Conservation (phyloP, 2,113 vertebrate genomes). For the Smithornis capensis region DNA sequence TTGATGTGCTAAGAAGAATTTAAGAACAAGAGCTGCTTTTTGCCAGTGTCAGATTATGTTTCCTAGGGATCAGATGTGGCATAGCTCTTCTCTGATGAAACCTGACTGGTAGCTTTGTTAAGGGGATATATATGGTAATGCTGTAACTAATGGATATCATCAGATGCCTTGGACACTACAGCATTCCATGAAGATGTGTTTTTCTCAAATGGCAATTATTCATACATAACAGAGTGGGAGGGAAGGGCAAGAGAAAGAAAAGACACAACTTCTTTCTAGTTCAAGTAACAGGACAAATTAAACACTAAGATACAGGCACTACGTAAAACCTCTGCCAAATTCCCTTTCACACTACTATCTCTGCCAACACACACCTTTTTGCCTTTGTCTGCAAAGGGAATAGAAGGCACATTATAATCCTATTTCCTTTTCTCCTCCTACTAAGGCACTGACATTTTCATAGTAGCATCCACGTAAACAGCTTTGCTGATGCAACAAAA, state of each 20-base stretch:
- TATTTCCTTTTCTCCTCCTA: background rate
- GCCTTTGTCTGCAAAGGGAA: background rate
- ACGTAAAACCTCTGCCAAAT: background rate
- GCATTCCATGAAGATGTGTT: background rate
- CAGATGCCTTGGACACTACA: background rate
- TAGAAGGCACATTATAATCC: background rate
- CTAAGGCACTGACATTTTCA: background rate
- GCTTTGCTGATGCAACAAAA: conserved; percentile 8
- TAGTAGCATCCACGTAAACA: background rate
- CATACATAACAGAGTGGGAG: background rate
- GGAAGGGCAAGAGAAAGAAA: background rate
- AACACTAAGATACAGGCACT: background rate
- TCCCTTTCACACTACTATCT: background rate
- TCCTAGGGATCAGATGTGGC: background rate
- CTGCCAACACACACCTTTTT: background rate
- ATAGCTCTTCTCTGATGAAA: background rate
- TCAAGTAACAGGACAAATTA: background rate
- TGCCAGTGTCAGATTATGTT: background rate
- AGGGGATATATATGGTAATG: background rate
- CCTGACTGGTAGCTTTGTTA: background rate
- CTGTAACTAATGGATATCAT: background rate
- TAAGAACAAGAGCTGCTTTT: background rate
- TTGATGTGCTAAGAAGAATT: background rate
- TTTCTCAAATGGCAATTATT: background rate
- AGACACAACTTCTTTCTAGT: background rate